phyloP scores from a whole-genome alignment of 2,888 invertebrate genomes.

The Heteromurus nitidus region DNA sequence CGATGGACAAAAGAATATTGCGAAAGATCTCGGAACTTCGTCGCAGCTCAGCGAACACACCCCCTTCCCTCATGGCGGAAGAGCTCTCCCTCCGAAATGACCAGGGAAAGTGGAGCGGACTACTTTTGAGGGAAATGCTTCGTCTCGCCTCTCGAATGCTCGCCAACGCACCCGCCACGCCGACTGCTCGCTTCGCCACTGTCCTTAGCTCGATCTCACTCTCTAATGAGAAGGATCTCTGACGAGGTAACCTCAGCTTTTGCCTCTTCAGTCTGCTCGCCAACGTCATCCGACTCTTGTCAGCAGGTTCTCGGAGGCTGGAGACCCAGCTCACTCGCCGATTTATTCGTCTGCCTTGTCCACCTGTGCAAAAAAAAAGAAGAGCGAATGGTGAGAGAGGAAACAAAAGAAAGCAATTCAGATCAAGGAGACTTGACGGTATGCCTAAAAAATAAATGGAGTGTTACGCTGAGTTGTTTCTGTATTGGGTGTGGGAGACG shows the following conservation, averaged over 20 bases:
- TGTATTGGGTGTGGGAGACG: not conserved
- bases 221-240: slow-evolving; percentile 75
- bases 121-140: slow-evolving; percentile 75
- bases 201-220: slow-evolving; percentile 74
- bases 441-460: not conserved
- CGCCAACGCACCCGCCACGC: slow-evolving; percentile 73
- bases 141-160: slow-evolving; percentile 74
- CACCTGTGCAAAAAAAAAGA: slow-evolving; percentile 53
- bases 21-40: slow-evolving; percentile 76
- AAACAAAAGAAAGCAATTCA: not conserved
- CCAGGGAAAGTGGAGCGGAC: slow-evolving; percentile 74
- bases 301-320: slow-evolving; percentile 72
- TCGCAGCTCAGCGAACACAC: slow-evolving; percentile 76
- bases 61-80: slow-evolving; percentile 74
- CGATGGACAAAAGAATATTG: slow-evolving; percentile 76
- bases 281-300: slow-evolving; percentile 72
- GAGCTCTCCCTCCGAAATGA: slow-evolving; percentile 73
- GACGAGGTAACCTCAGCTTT: slow-evolving; percentile 73
- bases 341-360: slow-evolving; percentile 73
- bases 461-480: not conserved
- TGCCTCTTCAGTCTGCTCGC: slow-evolving; percentile 71
- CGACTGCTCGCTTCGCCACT: slow-evolving; percentile 73
- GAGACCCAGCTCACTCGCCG: slow-evolving; percentile 74
- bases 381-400: not conserved
- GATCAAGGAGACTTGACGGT: not conserved